A percentile compares a stretch with the other conserved stretches of the same genome.
These are phyloP conservation scores for Akabosia matsudoensis DNA, from an alignment of 1,140 invertebrate genomes.

Conservation along the genomic window DNA sequence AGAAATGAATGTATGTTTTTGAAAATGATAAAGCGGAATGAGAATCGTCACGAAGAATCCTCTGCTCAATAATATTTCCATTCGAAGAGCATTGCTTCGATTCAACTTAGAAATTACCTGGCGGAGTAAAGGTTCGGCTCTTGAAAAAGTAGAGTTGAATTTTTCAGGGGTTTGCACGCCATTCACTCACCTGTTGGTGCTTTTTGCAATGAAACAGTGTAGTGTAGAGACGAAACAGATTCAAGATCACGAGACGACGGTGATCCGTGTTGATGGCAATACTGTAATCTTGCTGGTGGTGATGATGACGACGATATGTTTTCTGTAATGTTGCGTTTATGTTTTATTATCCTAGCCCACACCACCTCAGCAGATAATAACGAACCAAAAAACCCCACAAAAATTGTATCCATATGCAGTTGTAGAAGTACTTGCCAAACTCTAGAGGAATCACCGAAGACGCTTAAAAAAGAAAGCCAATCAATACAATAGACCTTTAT, in stretches of 20 bases:
- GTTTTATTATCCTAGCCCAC: constrained; percentile 2
- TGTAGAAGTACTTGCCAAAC: not conserved
- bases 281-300: no score
- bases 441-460: not conserved
- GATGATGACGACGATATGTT: not conserved
- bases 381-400: not conserved
- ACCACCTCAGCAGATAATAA: not conserved
- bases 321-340: not conserved
- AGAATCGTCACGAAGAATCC: not conserved
- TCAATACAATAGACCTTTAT: constrained; percentile 23
- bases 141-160: no score
- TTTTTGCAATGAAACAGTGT: not conserved
- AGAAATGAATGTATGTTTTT: no score
- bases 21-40: no score
- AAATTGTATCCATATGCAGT: not conserved
- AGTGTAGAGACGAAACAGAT: no score
- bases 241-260: no score
- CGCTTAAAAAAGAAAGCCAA: not conserved
- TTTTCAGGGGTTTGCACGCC: no score
- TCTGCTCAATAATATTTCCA: not conserved
- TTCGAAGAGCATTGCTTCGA: no score
- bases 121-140: no score
- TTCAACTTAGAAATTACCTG: no score
- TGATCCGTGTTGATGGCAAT: no score
- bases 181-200: not conserved